Evolutionary conservation across 2,888 invertebrate genomes (phyloP).

Genomic region (Orgyia antiqua): DNA sequence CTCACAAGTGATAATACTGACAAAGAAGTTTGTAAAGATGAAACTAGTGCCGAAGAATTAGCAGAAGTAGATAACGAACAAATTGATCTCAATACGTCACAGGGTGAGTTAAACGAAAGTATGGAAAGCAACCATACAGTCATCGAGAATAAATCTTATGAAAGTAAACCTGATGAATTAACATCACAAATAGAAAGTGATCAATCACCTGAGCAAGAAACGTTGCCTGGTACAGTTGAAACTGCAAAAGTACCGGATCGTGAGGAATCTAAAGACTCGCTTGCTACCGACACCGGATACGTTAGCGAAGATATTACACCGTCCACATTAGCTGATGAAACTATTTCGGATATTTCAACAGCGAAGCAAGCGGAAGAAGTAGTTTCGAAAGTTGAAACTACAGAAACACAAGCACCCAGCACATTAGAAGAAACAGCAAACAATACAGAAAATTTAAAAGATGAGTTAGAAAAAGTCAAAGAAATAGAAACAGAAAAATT

Average conservation of each 20-base stretch:
- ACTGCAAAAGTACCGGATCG: slow-evolving; percentile 36
- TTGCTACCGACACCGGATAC: slow-evolving; percentile 43
- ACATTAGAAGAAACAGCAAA: too few species aligned
- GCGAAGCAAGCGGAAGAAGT: background rate
- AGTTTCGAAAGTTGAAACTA: background rate
- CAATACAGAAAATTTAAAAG: background rate
- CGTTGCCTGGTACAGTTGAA: slow-evolving; percentile 32
- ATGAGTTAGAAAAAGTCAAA: background rate
- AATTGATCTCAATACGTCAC: slow-evolving; percentile 31
- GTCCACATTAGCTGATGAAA: background rate
- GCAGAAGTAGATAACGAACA: slow-evolving; percentile 13
- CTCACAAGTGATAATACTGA: slow-evolving; percentile 17
- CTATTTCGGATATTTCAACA: background rate
- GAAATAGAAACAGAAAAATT: background rate
- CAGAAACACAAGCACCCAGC: background rate
- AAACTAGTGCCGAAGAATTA: background rate
- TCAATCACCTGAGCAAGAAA: slow-evolving; percentile 29
- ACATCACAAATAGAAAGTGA: slow-evolving; percentile 25
- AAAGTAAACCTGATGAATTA: slow-evolving; percentile 31
- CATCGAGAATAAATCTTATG: slow-evolving; percentile 55
- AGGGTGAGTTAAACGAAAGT: slow-evolving; percentile 56
- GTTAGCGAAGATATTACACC: slow-evolving; percentile 23
- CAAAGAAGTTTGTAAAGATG: slow-evolving; percentile 6
- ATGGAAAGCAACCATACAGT: slow-evolving; percentile 58
- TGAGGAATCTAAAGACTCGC: slow-evolving; percentile 46